Evolutionary conservation across 35 echinoderm and acorn worm genomes (phyloP), one percentile per base, ranked within the genome.

Genomic region (Diadema setosum): DNA sequence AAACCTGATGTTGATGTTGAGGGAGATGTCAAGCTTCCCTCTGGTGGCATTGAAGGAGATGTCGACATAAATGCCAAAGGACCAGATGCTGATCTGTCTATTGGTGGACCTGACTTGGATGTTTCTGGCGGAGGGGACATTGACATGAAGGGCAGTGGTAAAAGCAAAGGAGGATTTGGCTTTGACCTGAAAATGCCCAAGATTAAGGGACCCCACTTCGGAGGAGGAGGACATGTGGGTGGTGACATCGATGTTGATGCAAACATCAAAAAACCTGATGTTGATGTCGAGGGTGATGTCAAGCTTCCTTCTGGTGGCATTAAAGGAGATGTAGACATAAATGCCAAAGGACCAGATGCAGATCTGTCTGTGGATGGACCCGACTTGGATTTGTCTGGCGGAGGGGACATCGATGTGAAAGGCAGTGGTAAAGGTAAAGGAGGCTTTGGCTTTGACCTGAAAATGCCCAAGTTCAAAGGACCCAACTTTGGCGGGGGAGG

Each of bases 141-240:
- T 86, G 75, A 93, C 56, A 33, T 65, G 5, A 56, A 75, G n/a
- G n/a, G n/a, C n/a, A 65, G 36, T 25, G 35, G 35, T 24, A 85
- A 84, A 34, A 39, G 49, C 0, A 89, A 97, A 78, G 45, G 44
- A 65, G 45, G 85, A 89, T 88, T 41, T 49, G 17, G 86, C 56
- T 97, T 50, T 57, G 61, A 9, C 80, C 26, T 83, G 84, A 92
- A 33, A 78, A 88, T 93, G 91, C 91, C 91, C 37, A 88, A 88
- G 49, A 31, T 93, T 42, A 27, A 87, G 26, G 39, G 17, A 20
- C 59, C 59, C 1, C 70, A 87, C 21, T 74, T 74, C 59, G 65
- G 55, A 44, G 31, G 44, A 70, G 60, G 26, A 39, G 86, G 87
- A 50, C 76, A 81, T 31, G 84, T 33, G 0, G 24, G 44, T 35